Percentiles rank a stretch among this genome's conserved stretches.
Evolutionary conservation across 1,140 invertebrate species (phyloP).

Genomic region (Musca vetustissima): DNA sequence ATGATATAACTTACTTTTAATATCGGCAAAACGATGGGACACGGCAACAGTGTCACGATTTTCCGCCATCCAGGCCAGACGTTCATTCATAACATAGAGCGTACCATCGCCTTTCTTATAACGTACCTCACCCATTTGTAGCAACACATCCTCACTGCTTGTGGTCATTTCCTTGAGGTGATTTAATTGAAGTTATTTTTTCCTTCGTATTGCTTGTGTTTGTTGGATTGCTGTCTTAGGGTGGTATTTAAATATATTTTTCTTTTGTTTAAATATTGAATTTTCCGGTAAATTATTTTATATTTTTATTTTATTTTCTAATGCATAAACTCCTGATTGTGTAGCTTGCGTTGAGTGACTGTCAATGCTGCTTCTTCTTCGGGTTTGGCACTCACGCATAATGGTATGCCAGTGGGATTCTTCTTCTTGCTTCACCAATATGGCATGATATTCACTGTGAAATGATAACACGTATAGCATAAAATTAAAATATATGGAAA

Average conservation of each 20-base stretch:
- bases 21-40: conserved; percentile 92
- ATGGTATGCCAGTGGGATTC: too few relatives aligned
- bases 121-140: conserved; percentile 88
- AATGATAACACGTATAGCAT: too few relatives aligned
- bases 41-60: conserved; percentile 88
- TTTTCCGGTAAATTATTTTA: not conserved
- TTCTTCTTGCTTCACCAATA: too few relatives aligned
- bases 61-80: conserved; percentile 93
- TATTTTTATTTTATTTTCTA: conserved; percentile 5
- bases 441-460: too few relatives aligned
- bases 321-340: not conserved
- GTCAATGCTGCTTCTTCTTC: too few relatives aligned
- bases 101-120: conserved; percentile 96
- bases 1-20: conserved; percentile 76
- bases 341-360: too few relatives aligned
- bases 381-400: too few relatives aligned
- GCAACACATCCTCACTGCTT: conserved; percentile 82
- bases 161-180: conserved; percentile 46
- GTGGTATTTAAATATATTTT: not conserved
- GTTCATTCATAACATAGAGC: conserved; percentile 92
- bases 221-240: not conserved
- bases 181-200: too few relatives aligned
- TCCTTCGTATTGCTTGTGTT: not conserved
- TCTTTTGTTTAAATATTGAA: not conserved
- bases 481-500: too few relatives aligned